Evolutionary conservation across 2,113 vertebrate species (phyloP), one percentile per base, ranked within the genome.

Genomic region (Quiscalus mexicanus): DNA sequence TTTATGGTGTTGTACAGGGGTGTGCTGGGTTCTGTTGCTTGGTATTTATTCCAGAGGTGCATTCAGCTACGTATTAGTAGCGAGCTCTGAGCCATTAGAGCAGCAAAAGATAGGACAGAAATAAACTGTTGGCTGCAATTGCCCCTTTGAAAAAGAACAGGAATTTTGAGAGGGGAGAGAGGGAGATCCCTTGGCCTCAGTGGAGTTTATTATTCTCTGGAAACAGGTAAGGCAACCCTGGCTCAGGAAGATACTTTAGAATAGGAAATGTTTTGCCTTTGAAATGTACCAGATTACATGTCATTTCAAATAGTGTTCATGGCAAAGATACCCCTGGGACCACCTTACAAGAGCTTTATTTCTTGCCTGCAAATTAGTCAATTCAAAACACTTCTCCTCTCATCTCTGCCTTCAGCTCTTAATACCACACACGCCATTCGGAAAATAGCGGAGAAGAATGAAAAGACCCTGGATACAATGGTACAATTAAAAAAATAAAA

Each of bases 201-300:
- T 83, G 85, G 87, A 95, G 59, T 92, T 95, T 81, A 93, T 96
- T 96, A 95, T 96, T 91, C 93, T 95, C 86, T 80, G 67, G 82
- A 93, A 96, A 71, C 86, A 96, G 96, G 96, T 96, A 96, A 87
- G 94, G 47, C 92, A 94, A 75, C 70, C 77, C 78, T 96, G 96
- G 81, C 94, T 94, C 53, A 28, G 62, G 90, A 90, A 97, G 95
- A 96, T 96, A 94, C 94, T 97, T 96, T 39, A 95, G 91, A 96
- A 71, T 83, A 80, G 91, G 86, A 94, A 95, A 95, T 97, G 96
- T 96, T 97, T 97, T 93, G 95, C 94, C 95, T 97, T 97, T 96
- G 94, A 96, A 97, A 95, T 90, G 88, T 86, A 89, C 77, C 88
- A 96, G 94, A 97, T 97, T 96, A 97, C 96, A 96, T 90, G 94